These are phyloP conservation scores for Henricia sp. DNA, from an alignment of 53 echinoderm and acorn worm species.

Conservation along the genomic window DNA sequence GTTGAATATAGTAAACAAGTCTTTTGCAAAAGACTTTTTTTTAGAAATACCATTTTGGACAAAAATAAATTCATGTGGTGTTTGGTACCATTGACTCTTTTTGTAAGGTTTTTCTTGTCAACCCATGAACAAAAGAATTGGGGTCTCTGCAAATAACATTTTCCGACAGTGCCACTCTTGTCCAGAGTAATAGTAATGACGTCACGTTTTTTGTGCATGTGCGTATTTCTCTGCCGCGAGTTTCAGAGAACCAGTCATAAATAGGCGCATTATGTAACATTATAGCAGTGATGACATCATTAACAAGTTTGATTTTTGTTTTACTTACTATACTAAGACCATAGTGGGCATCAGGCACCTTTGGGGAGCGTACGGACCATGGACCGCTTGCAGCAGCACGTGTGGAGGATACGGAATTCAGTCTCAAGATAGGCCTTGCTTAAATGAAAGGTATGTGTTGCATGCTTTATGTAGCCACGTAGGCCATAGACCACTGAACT, in stretches of 20 bases:
- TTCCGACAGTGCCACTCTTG: no score
- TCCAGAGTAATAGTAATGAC: no score
- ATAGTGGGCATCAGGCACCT: not conserved
- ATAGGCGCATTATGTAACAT: not conserved
- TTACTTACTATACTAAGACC: not conserved
- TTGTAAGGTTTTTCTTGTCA: no score
- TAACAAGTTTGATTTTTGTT: not conserved
- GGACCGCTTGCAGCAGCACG: conserved; percentile 81
- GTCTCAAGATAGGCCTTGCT: conserved; percentile 31
- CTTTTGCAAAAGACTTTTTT: no score
- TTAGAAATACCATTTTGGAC: no score
- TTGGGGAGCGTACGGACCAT: conserved; percentile 68
- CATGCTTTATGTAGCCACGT: not conserved
- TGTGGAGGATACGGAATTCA: conserved; percentile 69
- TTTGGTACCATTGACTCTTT: no score
- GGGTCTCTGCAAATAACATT: no score
- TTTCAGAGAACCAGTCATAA: not conserved
- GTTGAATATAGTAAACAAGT: no score
- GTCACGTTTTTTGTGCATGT: not conserved
- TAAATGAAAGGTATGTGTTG: conserved; percentile 22
- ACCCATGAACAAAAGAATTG: no score
- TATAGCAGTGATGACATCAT: not conserved
- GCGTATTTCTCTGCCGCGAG: not conserved
- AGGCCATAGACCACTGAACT: not conserved
- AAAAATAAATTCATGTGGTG: no score